A percentile compares a stretch with the other conserved stretches of the same genome.
Evolutionary conservation across 2,113 vertebrate species (phyloP).

Genomic region (Salvelinus sp.): DNA sequence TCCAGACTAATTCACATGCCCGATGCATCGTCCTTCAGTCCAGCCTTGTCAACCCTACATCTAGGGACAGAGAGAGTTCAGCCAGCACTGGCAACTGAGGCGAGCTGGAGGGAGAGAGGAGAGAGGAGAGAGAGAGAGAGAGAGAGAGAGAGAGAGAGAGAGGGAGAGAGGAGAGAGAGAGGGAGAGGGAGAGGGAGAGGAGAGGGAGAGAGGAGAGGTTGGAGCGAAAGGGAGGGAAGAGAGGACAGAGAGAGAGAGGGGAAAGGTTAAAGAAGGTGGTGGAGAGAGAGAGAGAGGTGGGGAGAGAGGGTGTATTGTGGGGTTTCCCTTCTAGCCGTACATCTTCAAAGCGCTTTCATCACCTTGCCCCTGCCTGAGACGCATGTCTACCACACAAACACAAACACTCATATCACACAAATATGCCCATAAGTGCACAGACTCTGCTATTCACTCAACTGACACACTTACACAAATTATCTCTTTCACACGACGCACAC

Average conservation of each 20-base stretch:
- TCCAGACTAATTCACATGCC: slow-evolving; percentile 9
- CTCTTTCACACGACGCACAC: too few relatives aligned
- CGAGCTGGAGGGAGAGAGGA: not conserved
- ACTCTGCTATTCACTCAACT: not conserved
- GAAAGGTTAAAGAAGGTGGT: too few relatives aligned
- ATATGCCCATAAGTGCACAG: not conserved
- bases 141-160: not conserved
- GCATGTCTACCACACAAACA: not conserved
- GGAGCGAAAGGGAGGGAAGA: too few relatives aligned
- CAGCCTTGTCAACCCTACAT: slow-evolving; percentile 8
- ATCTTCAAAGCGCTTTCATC: slow-evolving; percentile 64
- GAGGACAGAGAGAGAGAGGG: too few relatives aligned
- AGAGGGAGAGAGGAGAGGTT: too few relatives aligned
- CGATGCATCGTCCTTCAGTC: slow-evolving; percentile 26
- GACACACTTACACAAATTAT: not conserved
- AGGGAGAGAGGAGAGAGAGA: too few relatives aligned
- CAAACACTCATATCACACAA: not conserved
- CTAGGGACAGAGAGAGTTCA: slow-evolving; percentile 10
- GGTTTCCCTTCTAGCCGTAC: slow-evolving; percentile 3
- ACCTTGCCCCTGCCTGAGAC: slow-evolving; percentile 31
- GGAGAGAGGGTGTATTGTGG: too few relatives aligned
- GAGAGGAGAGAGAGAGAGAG: too few relatives aligned
- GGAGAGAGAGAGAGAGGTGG: too few relatives aligned
- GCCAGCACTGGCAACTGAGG: not conserved
- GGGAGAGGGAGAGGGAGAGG: too few relatives aligned